phyloP scores from a whole-genome alignment of 2,888 invertebrate genomes.

The Eupithecia insigniata region DNA sequence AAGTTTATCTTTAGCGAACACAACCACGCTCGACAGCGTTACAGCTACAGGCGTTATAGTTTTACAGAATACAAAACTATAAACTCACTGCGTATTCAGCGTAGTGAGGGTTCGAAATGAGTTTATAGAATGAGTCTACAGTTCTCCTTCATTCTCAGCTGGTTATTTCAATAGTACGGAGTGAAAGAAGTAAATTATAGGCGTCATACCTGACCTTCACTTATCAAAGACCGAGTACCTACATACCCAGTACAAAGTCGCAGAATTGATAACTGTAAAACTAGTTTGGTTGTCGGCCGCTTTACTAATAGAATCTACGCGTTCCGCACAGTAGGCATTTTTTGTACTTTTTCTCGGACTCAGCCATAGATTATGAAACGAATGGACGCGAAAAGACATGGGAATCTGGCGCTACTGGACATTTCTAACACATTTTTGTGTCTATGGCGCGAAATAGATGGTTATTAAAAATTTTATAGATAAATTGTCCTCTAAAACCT shows the following conservation, averaged over 20 bases:
- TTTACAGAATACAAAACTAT: too few relatives aligned
- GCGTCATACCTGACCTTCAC: constrained; percentile 69
- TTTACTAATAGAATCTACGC: constrained; percentile 74
- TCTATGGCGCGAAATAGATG: neutral
- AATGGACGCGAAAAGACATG: constrained; percentile 15
- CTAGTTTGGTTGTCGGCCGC: constrained; percentile 72
- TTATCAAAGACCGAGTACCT: constrained; percentile 15
- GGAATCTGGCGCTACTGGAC: constrained; percentile 22
- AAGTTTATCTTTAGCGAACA: too few relatives aligned
- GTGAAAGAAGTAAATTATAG: neutral
- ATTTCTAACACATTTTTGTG: neutral
- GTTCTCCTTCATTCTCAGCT: too few relatives aligned
- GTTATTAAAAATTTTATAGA: neutral
- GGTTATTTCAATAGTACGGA: neutral
- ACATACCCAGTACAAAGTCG: constrained; percentile 58
- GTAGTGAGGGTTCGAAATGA: too few relatives aligned
- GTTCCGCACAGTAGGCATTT: constrained; percentile 57
- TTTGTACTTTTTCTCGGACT: constrained; percentile 67
- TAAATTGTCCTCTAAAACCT: neutral
- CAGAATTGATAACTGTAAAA: constrained; percentile 80
- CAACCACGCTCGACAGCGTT: too few relatives aligned
- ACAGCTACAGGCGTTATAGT: too few relatives aligned
- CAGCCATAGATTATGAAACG: constrained; percentile 45
- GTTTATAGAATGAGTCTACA: too few relatives aligned
- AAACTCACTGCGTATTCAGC: too few relatives aligned